phyloP scores from a whole-genome alignment of 2,797 vertebrate species.

The Siniperca obscura region DNA sequence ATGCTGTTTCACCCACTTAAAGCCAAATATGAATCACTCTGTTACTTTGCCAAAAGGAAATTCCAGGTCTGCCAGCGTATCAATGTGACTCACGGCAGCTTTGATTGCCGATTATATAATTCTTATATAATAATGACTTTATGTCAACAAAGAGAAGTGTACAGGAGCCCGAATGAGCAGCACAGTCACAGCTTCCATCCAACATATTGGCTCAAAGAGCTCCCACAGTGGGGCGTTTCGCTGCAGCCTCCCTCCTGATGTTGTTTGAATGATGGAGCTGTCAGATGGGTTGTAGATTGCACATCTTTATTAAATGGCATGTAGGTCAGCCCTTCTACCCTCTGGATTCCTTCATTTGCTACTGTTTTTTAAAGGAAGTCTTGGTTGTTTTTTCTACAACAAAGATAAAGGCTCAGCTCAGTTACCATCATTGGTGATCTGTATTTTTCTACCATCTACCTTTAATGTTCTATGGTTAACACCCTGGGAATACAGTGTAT shows the following conservation, averaged over 20 bases:
- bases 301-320: slow-evolving; percentile 4
- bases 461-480: background rate
- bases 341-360: background rate
- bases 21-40: slow-evolving; percentile 49
- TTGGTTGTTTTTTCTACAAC: background rate
- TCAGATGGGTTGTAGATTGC: background rate
- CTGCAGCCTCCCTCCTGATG: slow-evolving; percentile 19
- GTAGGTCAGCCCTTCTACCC: background rate
- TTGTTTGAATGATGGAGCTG: slow-evolving; percentile 25
- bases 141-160: slow-evolving; percentile 36
- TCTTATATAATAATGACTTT: slow-evolving; percentile 67
- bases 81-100: slow-evolving; percentile 61
- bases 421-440: background rate
- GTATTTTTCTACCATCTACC: background rate
- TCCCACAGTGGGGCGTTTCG: background rate
- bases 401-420: background rate
- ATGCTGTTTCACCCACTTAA: slow-evolving; percentile 35
- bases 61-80: slow-evolving; percentile 45
- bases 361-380: background rate
- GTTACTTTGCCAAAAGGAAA: slow-evolving; percentile 39
- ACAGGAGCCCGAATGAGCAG: slow-evolving; percentile 28
- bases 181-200: slow-evolving; percentile 9
- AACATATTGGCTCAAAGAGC: slow-evolving; percentile 1
- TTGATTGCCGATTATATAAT: slow-evolving; percentile 62
- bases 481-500: background rate